Conservation (phyloP, 2,888 invertebrate species). For the Agrenia bidenticulata region DNA sequence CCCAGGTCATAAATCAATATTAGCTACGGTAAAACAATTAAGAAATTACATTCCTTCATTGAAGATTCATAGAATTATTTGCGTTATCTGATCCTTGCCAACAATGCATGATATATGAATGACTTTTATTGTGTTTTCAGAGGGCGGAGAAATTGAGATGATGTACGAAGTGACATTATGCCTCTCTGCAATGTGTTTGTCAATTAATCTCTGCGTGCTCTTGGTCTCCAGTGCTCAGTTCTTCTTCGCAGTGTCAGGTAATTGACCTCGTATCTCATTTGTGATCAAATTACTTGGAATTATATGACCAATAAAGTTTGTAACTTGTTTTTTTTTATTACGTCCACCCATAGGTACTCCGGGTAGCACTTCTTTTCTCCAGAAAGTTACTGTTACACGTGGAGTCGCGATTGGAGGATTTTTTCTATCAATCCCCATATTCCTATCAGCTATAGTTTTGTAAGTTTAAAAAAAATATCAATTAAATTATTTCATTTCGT, state of each 20-base stretch:
- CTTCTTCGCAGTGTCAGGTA: constrained; percentile 51
- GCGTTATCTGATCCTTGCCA: no score
- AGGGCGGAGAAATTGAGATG: constrained; percentile 48
- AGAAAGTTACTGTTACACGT: constrained; percentile 49
- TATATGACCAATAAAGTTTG: constrained; percentile 27
- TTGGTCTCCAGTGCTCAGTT: constrained; percentile 52
- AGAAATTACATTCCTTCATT: no score
- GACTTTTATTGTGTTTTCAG: constrained; percentile 15
- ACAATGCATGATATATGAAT: background rate
- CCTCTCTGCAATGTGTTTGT: constrained; percentile 51
- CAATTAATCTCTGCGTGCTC: constrained; percentile 52
- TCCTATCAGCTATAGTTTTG: constrained; percentile 51
- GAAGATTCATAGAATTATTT: no score
- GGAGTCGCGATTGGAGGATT: constrained; percentile 51
- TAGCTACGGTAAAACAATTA: no score
- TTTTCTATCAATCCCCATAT: constrained; percentile 52
- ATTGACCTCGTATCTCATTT: constrained; percentile 2
- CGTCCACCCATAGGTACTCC: constrained; percentile 50
- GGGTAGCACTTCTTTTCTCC: constrained; percentile 50
- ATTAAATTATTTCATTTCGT: background rate
- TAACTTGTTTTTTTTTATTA: constrained; percentile 20
- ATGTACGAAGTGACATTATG: constrained; percentile 53
- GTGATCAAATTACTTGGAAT: constrained; percentile 11
- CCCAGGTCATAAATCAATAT: no score
- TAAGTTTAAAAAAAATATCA: constrained; percentile 19